Evolutionary conservation across 2,113 vertebrate species (phyloP).

Genomic region (Rutilus rutilus): DNA sequence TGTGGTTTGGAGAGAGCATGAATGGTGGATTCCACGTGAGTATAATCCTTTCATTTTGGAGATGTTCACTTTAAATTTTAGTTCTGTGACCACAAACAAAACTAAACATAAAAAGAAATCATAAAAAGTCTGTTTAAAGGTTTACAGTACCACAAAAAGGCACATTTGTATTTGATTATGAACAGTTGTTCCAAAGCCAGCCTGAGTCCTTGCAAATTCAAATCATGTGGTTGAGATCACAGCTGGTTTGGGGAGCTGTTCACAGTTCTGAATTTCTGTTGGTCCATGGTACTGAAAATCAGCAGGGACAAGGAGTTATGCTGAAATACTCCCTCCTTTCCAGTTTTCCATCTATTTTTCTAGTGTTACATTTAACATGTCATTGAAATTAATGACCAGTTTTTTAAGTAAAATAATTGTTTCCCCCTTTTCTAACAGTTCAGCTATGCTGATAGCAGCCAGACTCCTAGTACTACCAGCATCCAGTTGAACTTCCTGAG

Average conservation of each 20-base stretch:
- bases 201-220: background rate
- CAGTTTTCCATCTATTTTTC: background rate
- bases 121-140: background rate
- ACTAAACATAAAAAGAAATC: background rate
- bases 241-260: slow-evolving; percentile 5
- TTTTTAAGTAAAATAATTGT: background rate
- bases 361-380: background rate
- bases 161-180: slow-evolving; percentile 5
- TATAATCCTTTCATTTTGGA: background rate
- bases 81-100: background rate
- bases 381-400: background rate
- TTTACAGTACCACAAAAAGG: background rate
- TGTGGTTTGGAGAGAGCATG: slow-evolving; percentile 97
- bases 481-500: slow-evolving; percentile 97
- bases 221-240: too few relatives aligned
- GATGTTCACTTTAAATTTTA: background rate
- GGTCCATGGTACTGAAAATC: slow-evolving; percentile 17
- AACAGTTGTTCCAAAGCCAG: background rate
- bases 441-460: slow-evolving; percentile 87
- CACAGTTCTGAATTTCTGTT: slow-evolving; percentile 19
- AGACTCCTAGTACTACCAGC: slow-evolving; percentile 82
- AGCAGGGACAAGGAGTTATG: background rate
- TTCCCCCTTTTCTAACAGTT: slow-evolving; percentile 76
- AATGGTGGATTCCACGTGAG: slow-evolving; percentile 94
- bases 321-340: background rate